Evolutionary conservation across 2,113 vertebrate genomes (phyloP).

Genomic region (Caracal caracal): DNA sequence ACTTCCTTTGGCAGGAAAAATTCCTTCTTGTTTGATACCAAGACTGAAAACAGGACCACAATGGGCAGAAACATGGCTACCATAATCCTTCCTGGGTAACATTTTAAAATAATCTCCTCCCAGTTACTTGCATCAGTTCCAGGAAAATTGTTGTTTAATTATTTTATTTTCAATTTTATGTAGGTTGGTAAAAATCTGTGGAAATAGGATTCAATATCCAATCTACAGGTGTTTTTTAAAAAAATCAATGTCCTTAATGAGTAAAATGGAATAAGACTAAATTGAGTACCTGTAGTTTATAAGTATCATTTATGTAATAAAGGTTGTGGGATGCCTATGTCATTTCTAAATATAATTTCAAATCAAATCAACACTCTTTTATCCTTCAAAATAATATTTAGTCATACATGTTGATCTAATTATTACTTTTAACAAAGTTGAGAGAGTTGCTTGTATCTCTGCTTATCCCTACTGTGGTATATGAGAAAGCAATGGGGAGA

Average conservation of each 20-base stretch:
- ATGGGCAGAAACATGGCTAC: neutral
- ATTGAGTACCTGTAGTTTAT: neutral
- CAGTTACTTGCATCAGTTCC: neutral
- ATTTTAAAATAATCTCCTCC: neutral
- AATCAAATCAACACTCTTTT: neutral
- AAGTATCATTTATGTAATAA: constrained; percentile 11
- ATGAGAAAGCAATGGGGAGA: neutral
- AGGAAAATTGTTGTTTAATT: neutral
- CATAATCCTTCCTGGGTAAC: neutral
- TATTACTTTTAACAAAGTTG: neutral
- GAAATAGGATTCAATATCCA: neutral
- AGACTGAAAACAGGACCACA: neutral
- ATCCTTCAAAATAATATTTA: neutral
- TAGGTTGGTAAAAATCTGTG: neutral
- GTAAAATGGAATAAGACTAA: constrained; percentile 22
- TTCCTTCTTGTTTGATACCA: neutral
- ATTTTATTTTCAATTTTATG: neutral
- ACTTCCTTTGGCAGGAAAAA: neutral
- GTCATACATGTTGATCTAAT: neutral
- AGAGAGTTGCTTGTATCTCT: neutral
- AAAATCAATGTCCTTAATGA: neutral
- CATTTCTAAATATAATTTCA: constrained; percentile 21
- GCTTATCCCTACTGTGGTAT: neutral
- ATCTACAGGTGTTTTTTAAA: neutral
- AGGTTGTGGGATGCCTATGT: neutral